These are phyloP conservation scores for Volucella zonaria DNA, from an alignment of 2,888 invertebrate genomes.

Conservation along the genomic window DNA sequence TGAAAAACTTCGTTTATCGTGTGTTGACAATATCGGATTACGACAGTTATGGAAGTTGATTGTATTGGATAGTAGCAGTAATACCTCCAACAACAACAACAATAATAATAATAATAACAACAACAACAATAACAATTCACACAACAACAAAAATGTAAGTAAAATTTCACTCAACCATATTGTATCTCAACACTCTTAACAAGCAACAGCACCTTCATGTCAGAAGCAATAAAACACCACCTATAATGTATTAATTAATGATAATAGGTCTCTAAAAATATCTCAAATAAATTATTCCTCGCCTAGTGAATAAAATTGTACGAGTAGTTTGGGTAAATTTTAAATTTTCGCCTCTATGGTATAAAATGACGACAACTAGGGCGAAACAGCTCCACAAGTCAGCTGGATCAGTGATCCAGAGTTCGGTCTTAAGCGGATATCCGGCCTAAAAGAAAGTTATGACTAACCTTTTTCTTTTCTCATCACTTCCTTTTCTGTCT, in stretches of 20 bases:
- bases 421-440: conserved; percentile 27
- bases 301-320: not conserved
- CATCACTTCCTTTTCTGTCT: not conserved
- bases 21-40: conserved; percentile 82
- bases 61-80: conserved; percentile 79
- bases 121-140: conserved; percentile 50
- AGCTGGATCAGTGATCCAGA: no score
- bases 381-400: no score
- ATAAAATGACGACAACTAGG: no score
- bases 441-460: conserved; percentile 49
- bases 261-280: conserved; percentile 26
- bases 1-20: conserved; percentile 81
- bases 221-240: not conserved
- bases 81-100: conserved; percentile 48
- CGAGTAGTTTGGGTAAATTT: not conserved
- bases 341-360: not conserved
- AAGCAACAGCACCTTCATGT: not conserved
- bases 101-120: conserved; percentile 31
- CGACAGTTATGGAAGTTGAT: conserved; percentile 82
- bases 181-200: conserved; percentile 5
- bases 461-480: not conserved
- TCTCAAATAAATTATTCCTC: not conserved
- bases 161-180: not conserved
- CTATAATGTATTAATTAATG: conserved; percentile 14
- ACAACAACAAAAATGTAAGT: conserved; percentile 61